Evolutionary conservation across 2,113 vertebrate genomes (phyloP).

Genomic region (Phalacrocorax carbo): DNA sequence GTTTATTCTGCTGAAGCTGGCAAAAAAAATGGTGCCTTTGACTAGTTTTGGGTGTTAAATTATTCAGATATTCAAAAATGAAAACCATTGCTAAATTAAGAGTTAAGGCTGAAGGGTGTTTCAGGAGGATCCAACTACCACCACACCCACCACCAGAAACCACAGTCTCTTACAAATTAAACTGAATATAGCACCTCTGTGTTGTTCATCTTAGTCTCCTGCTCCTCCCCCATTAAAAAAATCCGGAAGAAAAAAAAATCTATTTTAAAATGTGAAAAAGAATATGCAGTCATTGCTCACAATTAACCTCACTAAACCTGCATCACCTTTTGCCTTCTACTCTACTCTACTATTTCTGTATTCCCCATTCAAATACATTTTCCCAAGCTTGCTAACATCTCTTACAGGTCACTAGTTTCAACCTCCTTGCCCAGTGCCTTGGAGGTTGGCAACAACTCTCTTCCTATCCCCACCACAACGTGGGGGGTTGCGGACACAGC

Average conservation of each 20-base stretch:
- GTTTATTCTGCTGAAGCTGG: neutral
- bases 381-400: neutral
- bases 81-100: conserved; percentile 27
- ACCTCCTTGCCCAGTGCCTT: rapidly evolving
- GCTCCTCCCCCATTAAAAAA: neutral
- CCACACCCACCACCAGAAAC: neutral
- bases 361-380: neutral
- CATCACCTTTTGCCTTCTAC: neutral
- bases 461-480: neutral
- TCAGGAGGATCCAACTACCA: neutral
- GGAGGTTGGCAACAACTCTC: neutral
- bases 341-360: neutral
- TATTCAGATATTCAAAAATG: conserved; percentile 9
- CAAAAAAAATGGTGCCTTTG: neutral
- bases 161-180: neutral
- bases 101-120: neutral
- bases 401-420: neutral
- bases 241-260: neutral
- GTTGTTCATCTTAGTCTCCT: neutral
- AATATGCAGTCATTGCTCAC: neutral
- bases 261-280: neutral
- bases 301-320: neutral
- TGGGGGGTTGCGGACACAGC: neutral
- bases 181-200: neutral
- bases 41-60: neutral